Base-by-base conservation (phyloP, 2,888 invertebrate species). In the Lordiphosa andalusiaca region DNA sequence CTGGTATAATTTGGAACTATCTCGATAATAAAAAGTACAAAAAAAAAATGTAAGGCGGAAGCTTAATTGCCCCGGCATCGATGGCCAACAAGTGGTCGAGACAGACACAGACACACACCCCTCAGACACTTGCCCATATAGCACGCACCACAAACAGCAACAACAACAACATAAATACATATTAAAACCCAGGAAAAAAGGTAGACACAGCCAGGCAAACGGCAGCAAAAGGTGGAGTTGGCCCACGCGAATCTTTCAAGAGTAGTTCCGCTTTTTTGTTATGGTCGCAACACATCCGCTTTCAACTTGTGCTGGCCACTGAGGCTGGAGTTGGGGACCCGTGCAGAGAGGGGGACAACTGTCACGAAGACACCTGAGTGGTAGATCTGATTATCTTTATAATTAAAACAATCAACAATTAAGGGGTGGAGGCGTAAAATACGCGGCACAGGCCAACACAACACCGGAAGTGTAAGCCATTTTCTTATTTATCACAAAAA, bases 231-330 rank as follows among this genome's bases (percentile, higher is more conserved):
- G 21, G 21, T 44, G 56, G 38, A 48, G 48, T 58, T 75, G 69
- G 54, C 69, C 73, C 64, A 59, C 60, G 75, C 73, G 80, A 88
- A 84, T 88, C 88, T 89, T 88, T 89, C 87, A 86, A 88, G 86
- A 89, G 89, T 89, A 89, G 88, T 88, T 89, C 89, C 89, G 89
- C 86, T 87, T 74, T 87, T 84, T 88, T 87, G 86, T 87, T 81
- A 51, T 58, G 62, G 53, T 25, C 44, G 61, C 62, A 48, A 64
- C 63, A 63, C 63, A 62, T 63, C 63, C 63, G 63, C 63, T 41
- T 55, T 16, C 44, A 42, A 16, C 42, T 30, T 44, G 30, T 13
- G 19, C 19, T 19, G 19, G 19, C 2, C 19, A 19, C 19, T 19
- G 30, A 30, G 19, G 10, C 21, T 30, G 33, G 44, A 12, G 46